Percentiles rank a stretch among this genome's conserved stretches.
Evolutionary conservation across 2,113 vertebrate species (phyloP).

Genomic region (Chaenocephalus aceratus): DNA sequence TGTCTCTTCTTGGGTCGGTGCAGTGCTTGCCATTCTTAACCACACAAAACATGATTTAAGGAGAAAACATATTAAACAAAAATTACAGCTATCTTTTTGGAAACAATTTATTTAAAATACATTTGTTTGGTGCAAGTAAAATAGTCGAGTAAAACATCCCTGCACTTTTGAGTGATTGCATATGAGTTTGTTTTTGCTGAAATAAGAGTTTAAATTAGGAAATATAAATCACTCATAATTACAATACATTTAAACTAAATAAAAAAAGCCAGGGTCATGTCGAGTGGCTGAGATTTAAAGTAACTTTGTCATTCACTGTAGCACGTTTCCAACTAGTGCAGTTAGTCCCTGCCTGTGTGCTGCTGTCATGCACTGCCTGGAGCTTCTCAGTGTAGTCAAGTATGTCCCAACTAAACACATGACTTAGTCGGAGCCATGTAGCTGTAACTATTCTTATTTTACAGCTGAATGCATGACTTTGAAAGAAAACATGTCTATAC

Average conservation of each 20-base stretch:
- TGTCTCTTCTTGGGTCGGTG: constrained; percentile 18
- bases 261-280: constrained; percentile 2
- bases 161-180: neutral
- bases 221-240: neutral
- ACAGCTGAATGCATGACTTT: neutral
- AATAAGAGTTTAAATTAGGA: neutral
- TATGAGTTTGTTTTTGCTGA: neutral
- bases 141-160: too few species aligned
- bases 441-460: neutral
- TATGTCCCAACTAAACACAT: neutral
- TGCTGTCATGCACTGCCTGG: neutral
- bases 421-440: neutral
- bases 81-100: neutral
- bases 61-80: neutral
- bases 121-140: neutral
- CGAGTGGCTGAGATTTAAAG: neutral
- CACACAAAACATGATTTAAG: constrained; percentile 13
- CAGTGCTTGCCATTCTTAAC: neutral
- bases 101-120: neutral
- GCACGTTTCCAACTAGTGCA: constrained; percentile 10
- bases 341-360: neutral
- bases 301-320: constrained; percentile 3
- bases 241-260: neutral
- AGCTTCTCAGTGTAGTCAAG: constrained; percentile 5
- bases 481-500: neutral